A percentile compares a stretch with the other conserved stretches of the same genome.
Conservation (phyloP, 2,888 invertebrate species). For the Polymixis flavicincta region DNA sequence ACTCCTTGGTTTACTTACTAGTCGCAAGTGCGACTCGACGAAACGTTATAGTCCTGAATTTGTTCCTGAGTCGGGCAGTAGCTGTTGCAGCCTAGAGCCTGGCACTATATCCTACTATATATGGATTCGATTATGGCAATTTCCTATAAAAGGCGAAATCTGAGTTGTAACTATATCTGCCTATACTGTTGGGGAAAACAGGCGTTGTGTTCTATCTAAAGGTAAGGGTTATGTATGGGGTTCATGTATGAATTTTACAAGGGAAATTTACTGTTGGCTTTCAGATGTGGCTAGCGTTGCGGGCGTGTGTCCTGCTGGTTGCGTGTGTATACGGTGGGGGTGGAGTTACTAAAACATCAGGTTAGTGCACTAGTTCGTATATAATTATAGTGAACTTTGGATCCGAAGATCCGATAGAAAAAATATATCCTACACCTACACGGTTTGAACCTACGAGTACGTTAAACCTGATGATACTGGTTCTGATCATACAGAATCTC, state of each 20-base stretch:
- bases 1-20: too few relatives aligned
- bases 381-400: background rate
- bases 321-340: slow-evolving; percentile 73
- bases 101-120: too few relatives aligned
- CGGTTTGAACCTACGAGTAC: too few relatives aligned
- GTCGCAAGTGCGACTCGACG: background rate
- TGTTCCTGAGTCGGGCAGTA: background rate
- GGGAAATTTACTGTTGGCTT: slow-evolving; percentile 33
- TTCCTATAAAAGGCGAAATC: background rate
- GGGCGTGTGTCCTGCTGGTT: slow-evolving; percentile 64
- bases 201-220: background rate
- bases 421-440: too few relatives aligned
- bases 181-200: background rate
- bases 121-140: too few relatives aligned
- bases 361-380: background rate
- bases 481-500: too few relatives aligned
- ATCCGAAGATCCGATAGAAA: background rate
- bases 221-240: background rate
- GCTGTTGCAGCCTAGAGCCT: background rate
- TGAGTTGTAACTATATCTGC: background rate
- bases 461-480: background rate
- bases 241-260: background rate
- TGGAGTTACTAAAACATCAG: slow-evolving; percentile 80
- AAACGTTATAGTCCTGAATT: background rate
- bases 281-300: slow-evolving; percentile 75